Evolutionary conservation across 37 sponge, comb jelly and placozoan genomes (phyloP).

Genomic region (Spongilla lacustris): DNA sequence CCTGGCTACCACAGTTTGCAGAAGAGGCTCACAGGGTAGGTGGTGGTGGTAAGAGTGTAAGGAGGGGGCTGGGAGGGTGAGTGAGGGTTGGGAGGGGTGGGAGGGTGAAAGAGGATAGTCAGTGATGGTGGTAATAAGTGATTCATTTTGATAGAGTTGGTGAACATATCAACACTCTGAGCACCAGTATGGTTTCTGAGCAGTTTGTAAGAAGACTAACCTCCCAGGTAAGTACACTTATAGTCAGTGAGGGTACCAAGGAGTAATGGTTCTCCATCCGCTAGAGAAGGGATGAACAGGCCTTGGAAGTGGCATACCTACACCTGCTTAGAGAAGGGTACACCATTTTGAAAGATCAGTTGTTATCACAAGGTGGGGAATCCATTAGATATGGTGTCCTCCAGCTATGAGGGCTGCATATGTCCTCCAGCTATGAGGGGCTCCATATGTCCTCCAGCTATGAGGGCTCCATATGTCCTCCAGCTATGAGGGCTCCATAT

Average conservation of each 20-base stretch:
- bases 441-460: too few relatives aligned
- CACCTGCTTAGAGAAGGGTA: slow-evolving; percentile 25
- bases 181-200: not conserved
- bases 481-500: too few relatives aligned
- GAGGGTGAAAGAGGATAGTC: not conserved
- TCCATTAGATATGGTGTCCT: not conserved
- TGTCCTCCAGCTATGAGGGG: not conserved
- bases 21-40: slow-evolving; percentile 3
- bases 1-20: slow-evolving; percentile 37
- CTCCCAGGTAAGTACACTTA: too few relatives aligned
- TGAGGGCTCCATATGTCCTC: too few relatives aligned
- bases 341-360: not conserved
- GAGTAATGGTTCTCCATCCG: not conserved
- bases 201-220: slow-evolving; percentile 24
- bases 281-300: not conserved
- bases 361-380: slow-evolving; percentile 13
- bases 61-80: not conserved
- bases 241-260: too few relatives aligned
- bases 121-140: not conserved
- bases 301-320: slow-evolving; percentile 3
- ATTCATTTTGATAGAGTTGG: not conserved
- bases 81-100: not conserved
- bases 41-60: too few relatives aligned
- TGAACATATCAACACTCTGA: too few relatives aligned
- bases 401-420: not conserved